Conservation (phyloP, 2,113 vertebrate species). For the Atlantisia rogersi region DNA sequence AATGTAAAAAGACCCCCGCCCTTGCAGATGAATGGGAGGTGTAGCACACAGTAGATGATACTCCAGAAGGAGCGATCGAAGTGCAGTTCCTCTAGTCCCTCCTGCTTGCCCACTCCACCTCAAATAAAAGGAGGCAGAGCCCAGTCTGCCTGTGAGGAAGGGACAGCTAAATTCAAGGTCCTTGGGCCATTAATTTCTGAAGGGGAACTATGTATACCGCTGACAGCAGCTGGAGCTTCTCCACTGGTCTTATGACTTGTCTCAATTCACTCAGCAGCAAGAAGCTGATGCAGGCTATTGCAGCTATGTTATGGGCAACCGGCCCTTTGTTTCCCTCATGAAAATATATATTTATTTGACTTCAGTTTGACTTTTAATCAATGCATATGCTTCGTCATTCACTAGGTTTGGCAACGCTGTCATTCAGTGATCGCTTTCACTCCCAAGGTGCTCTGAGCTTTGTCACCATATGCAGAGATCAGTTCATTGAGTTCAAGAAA, state of each 20-base stretch:
- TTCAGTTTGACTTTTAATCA: background rate
- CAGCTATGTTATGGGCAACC: background rate
- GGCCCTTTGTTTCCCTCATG: background rate
- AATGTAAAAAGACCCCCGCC: background rate
- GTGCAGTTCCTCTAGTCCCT: background rate
- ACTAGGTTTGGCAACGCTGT: background rate
- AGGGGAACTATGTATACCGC: background rate
- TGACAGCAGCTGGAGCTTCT: background rate
- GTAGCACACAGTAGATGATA: background rate
- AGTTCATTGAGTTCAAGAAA: background rate
- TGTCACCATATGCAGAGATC: background rate
- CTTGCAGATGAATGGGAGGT: background rate
- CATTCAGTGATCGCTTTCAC: background rate
- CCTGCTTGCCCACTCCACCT: background rate
- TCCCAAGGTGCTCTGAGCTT: background rate
- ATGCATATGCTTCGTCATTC: background rate
- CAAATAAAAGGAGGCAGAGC: background rate
- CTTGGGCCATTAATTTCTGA: background rate
- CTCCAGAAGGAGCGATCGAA: fast-evolving
- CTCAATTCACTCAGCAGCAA: background rate
- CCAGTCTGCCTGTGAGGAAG: background rate
- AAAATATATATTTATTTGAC: background rate
- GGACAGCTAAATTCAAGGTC: background rate
- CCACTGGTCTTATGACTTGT: background rate
- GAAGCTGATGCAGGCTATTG: background rate